Percentiles rank a stretch among this genome's conserved stretches.
Conservation (phyloP, 1,140 invertebrate species). For the Tribolium madens region DNA sequence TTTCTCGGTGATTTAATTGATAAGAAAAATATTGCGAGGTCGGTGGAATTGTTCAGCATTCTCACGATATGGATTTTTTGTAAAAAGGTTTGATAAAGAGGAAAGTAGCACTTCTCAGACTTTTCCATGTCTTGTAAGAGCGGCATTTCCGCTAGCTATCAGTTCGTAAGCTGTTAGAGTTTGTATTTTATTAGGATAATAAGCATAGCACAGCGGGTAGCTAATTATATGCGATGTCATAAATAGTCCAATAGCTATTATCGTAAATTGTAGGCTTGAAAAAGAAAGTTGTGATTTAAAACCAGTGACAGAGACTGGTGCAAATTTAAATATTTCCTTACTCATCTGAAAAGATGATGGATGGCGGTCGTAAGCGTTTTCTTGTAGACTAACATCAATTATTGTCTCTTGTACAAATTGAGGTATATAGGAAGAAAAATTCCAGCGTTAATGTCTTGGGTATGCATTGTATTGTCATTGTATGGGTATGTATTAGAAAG, state of each 20-base stretch:
- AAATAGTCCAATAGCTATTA: constrained; percentile 32
- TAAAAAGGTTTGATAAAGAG: too few species aligned
- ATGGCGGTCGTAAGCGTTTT: background rate
- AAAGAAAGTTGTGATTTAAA: constrained; percentile 36
- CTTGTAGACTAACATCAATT: background rate
- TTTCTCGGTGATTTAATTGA: too few species aligned
- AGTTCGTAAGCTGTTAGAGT: constrained; percentile 20
- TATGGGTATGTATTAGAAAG: constrained; percentile 22
- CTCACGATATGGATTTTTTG: too few species aligned
- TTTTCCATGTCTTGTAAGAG: too few species aligned
- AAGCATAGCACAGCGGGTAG: constrained; percentile 29
- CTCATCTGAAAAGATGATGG: constrained; percentile 6
- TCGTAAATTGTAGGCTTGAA: constrained; percentile 17
- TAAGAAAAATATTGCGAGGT: too few species aligned
- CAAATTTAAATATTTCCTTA: background rate
- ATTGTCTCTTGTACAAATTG: background rate
- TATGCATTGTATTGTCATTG: constrained; percentile 12
- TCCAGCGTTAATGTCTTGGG: background rate
- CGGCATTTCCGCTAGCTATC: constrained; percentile 10
- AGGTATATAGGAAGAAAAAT: constrained; percentile 10
- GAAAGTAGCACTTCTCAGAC: too few species aligned
- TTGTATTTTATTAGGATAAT: constrained; percentile 35
- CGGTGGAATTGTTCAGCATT: too few species aligned
- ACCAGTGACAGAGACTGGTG: background rate
- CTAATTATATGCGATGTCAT: constrained; percentile 37